Evolutionary conservation across 2,113 vertebrate species (phyloP).

Genomic region (Pituophis catenifer): DNA sequence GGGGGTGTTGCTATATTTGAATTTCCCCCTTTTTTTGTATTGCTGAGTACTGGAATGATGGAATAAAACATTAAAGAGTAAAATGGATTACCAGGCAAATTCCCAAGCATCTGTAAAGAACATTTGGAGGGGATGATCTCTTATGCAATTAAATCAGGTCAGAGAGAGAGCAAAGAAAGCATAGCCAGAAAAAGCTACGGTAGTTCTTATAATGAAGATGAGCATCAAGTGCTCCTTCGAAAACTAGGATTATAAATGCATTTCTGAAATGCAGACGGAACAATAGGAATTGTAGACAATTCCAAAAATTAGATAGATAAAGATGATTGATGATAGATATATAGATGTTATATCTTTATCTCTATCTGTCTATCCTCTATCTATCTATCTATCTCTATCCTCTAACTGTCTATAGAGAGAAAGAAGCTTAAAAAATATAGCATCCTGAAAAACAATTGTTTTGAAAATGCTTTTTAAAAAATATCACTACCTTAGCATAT

Average conservation of each 20-base stretch:
- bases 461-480: constrained; percentile 37
- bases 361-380: background rate
- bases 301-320: background rate
- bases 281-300: constrained; percentile 2
- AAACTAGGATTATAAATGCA: background rate
- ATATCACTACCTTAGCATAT: constrained; percentile 19
- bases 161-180: background rate
- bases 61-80: background rate
- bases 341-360: background rate
- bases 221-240: background rate
- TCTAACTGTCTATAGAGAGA: too few species aligned
- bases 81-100: background rate
- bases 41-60: background rate
- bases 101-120: constrained; percentile 1
- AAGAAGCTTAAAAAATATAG: background rate
- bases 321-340: background rate
- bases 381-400: background rate
- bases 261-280: constrained; percentile 3
- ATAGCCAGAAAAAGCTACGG: background rate
- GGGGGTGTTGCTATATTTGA: background rate
- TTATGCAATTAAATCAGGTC: background rate
- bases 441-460: constrained; percentile 19
- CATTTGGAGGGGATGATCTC: background rate
- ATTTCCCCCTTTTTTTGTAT: background rate
- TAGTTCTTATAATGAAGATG: background rate